Conservation (phyloP, 2,888 invertebrate genomes). For the Microplitis manilae region DNA sequence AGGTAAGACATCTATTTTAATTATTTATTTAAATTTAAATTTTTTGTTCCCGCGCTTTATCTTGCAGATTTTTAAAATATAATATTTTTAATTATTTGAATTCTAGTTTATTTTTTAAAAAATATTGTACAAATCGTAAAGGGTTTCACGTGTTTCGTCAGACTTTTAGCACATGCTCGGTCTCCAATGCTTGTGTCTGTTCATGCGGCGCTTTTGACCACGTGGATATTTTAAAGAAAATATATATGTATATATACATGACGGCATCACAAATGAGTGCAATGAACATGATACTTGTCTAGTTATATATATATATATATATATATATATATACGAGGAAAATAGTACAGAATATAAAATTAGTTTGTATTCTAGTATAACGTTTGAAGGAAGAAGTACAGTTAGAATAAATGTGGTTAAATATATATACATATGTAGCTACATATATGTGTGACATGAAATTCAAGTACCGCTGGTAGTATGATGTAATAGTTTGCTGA, state of each 20-base stretch:
- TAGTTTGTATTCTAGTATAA: background rate
- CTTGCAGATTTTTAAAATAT: background rate
- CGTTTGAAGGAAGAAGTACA: background rate
- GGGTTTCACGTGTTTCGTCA: background rate
- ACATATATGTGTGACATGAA: background rate
- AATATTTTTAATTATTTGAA: background rate
- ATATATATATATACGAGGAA: background rate
- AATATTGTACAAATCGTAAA: background rate
- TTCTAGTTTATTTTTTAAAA: background rate
- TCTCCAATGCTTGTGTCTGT: background rate
- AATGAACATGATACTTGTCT: background rate
- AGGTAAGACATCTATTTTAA: no score
- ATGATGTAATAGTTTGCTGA: background rate
- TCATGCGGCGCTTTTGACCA: background rate
- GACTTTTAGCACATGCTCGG: background rate
- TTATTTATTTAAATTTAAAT: no score
- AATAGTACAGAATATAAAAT: background rate
- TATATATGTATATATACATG: background rate
- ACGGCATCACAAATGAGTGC: background rate
- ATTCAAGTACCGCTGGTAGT: background rate
- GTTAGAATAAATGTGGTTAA: background rate
- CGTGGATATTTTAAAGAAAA: background rate
- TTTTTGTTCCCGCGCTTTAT: no score
- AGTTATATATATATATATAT: background rate
- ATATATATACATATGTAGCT: background rate